These are phyloP conservation scores for Phortica magna DNA, from an alignment of 2,888 invertebrate species.

Conservation along the genomic window DNA sequence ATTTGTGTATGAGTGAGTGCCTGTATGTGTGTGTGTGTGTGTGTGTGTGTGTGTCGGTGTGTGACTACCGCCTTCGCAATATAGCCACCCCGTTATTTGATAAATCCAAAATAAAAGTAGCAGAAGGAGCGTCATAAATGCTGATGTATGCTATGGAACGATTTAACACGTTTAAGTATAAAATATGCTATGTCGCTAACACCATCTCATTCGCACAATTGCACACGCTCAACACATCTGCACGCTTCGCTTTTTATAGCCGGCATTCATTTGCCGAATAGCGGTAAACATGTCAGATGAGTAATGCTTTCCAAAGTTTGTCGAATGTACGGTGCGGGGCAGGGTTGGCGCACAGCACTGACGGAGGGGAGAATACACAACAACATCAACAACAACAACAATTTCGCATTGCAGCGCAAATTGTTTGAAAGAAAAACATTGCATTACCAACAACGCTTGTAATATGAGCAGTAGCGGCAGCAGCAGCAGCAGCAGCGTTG, in stretches of 20 bases:
- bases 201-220: neutral
- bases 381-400: no score
- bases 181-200: conserved; percentile 60
- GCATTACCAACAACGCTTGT: conserved; percentile 47
- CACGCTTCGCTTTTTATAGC: conserved; percentile 8
- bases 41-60: conserved; percentile 26
- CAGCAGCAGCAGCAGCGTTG: conserved; percentile 28
- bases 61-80: conserved; percentile 21
- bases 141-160: conserved; percentile 65
- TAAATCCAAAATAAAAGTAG: conserved; percentile 51
- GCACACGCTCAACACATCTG: neutral
- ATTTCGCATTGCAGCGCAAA: conserved; percentile 5
- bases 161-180: conserved; percentile 75
- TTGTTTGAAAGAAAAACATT: conserved; percentile 44
- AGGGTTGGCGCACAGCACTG: neutral
- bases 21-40: no score
- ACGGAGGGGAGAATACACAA: conserved; percentile 26
- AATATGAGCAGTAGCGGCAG: conserved; percentile 56
- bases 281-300: conserved; percentile 50
- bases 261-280: neutral
- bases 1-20: conserved; percentile 49
- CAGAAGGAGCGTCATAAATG: conserved; percentile 59
- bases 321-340: conserved; percentile 15
- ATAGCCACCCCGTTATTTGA: conserved; percentile 35
- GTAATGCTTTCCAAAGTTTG: conserved; percentile 60